Conservation (phyloP, 92 coral and sea anemone species). For the Paramuricea clavata region DNA sequence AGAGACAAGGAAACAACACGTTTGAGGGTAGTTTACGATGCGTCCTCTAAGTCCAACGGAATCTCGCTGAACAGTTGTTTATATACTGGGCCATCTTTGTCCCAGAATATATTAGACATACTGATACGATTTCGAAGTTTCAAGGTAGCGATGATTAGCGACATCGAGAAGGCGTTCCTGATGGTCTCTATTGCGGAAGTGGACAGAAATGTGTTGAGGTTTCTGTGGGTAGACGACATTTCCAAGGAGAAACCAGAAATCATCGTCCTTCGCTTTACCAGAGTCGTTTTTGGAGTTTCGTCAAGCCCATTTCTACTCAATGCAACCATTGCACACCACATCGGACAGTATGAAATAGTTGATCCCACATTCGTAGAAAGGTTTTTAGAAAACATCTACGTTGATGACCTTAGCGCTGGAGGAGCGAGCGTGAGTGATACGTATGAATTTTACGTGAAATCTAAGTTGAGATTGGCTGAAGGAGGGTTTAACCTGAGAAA, state of each 20-base stretch:
- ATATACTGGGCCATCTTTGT: too few species aligned
- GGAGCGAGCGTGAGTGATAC: slow-evolving; percentile 18
- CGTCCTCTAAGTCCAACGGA: too few species aligned
- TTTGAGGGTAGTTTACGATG: too few species aligned
- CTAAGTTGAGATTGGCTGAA: slow-evolving; percentile 53
- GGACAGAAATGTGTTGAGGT: background rate
- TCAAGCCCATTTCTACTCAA: background rate
- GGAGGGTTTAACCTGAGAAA: slow-evolving; percentile 66
- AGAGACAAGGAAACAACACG: too few species aligned
- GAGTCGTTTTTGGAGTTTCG: slow-evolving; percentile 1
- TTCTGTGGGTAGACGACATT: slow-evolving; percentile 30
- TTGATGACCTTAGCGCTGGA: slow-evolving; percentile 53
- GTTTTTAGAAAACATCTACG: slow-evolving; percentile 47
- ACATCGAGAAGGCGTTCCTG: too few species aligned
- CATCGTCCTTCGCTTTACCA: slow-evolving; percentile 16
- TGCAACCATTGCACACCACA: slow-evolving; percentile 1
- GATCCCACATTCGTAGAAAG: slow-evolving; percentile 53
- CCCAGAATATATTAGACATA: too few species aligned
- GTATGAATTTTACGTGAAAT: slow-evolving; percentile 49
- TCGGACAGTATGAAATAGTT: background rate
- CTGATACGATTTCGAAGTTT: slow-evolving; percentile 21
- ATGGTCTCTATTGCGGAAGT: background rate
- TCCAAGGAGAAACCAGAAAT: slow-evolving; percentile 13
- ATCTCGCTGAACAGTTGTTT: too few species aligned
- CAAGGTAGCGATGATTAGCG: slow-evolving; percentile 9